Base-by-base conservation (phyloP, 2,113 vertebrate genomes). In the Chamaea fasciata region DNA sequence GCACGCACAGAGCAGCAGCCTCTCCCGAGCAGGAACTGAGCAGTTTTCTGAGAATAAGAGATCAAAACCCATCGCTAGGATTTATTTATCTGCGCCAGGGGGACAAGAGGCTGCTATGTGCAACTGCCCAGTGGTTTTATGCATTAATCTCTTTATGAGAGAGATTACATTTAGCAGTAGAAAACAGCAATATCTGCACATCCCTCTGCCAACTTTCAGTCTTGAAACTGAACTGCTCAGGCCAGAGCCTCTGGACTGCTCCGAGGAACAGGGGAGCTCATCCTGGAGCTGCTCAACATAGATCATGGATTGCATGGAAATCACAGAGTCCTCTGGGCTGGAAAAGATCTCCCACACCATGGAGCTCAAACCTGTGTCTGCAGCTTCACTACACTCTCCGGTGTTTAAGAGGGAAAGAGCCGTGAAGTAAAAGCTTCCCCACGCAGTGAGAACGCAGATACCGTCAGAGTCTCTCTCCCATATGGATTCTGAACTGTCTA, bases 1-100 rank as follows among this genome's bases (percentile, higher is more conserved):
- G 56, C 75, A 37, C 57, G 15, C 23, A 7, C 27, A 35, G 30
- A 82, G 13, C 70, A 59, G 28, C 63, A 49, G 27, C 3, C 24
- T 24, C 15, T 33, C 57, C 31, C 5, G 1, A 49, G 55, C 31
- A 53, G 31, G 24, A 41, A 37, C 69, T 20, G 39, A 83, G 62
- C 41, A n/a, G 21, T 42, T 75, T 78, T 49, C 57, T 65, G 11
- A 2, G 24, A 69, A 8, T 21, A 44, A 21, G 19, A 68, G 55
- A 52, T 52, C 10, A 4, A 87, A 87, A 94, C 42, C 53, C 59
- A 87, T 39, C 55, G 7, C 7, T 4, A 37, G 83, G 27, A 64
- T 64, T 78, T 52, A 68, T 52, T 63, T n/a, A 35, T 57, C 75
- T 33, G 37, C 77, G 86, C 89, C 94, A 92, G 44, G n/a, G 82